Conservation (phyloP, 2,113 vertebrate species). For the Pseudorasbora parva region DNA sequence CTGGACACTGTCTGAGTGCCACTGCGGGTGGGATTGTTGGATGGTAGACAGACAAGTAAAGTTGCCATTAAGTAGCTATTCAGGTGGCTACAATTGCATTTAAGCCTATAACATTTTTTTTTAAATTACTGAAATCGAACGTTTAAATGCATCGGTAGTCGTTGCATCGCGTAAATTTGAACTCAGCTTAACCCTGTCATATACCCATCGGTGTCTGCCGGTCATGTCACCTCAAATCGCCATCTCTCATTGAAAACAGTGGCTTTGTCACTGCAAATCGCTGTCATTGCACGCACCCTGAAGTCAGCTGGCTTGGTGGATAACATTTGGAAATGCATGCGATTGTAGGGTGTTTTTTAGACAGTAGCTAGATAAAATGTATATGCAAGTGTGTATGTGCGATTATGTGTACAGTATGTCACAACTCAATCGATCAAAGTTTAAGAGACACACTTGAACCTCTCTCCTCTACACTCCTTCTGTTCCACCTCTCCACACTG, state of each 20-base stretch:
- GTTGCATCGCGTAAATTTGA: not conserved
- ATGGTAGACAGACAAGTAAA: not conserved
- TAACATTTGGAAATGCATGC: not conserved
- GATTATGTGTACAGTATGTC: not conserved
- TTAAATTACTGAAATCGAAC: not conserved
- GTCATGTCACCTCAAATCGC: slow-evolving; percentile 8
- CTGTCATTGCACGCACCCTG: not conserved
- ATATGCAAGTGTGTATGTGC: not conserved
- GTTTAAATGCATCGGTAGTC: not conserved
- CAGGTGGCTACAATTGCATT: not conserved
- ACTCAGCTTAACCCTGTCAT: not conserved
- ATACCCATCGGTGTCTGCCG: not conserved
- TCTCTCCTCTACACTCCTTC: not conserved
- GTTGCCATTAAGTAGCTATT: not conserved
- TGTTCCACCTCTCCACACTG: not conserved
- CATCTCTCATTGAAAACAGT: not conserved
- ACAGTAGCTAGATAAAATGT: not conserved
- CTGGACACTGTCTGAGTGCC: not conserved
- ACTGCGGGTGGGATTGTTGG: not conserved
- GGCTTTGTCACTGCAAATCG: slow-evolving; percentile 7
- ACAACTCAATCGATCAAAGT: slow-evolving; percentile 2
- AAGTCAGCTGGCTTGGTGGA: not conserved
- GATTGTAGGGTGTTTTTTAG: not conserved
- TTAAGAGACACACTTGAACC: not conserved
- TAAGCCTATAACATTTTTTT: not conserved